Evolutionary conservation across 2,888 invertebrate genomes (phyloP).

Genomic region (Drosophila peninsularis): DNA sequence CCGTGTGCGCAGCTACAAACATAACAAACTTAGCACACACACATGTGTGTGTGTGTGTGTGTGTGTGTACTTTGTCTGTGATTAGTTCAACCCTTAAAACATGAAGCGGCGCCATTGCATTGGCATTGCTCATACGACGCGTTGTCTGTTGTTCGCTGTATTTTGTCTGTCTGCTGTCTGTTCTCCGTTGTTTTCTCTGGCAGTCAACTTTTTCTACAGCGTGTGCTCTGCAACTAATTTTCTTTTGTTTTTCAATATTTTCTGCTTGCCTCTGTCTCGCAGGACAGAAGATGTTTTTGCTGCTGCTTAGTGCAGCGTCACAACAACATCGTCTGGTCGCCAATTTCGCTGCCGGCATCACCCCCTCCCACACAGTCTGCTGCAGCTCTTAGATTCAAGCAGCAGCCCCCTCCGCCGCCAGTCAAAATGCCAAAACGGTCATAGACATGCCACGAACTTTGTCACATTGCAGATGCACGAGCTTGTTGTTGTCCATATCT

Average conservation of each 20-base stretch:
- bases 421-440: slow-evolving; percentile 57
- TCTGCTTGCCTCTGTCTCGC: slow-evolving; percentile 33
- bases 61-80: slow-evolving; percentile 58
- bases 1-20: slow-evolving; percentile 50
- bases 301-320: slow-evolving; percentile 51
- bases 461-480: slow-evolving; percentile 59
- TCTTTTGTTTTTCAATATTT: slow-evolving; percentile 80
- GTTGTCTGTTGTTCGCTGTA: slow-evolving; percentile 43
- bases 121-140: slow-evolving; percentile 76
- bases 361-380: background rate
- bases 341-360: slow-evolving; percentile 1
- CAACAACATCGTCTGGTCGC: slow-evolving; percentile 36
- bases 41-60: slow-evolving; percentile 7
- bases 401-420: background rate
- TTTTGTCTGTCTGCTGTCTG: slow-evolving; percentile 28
- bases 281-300: slow-evolving; percentile 44
- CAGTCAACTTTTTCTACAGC: slow-evolving; percentile 59
- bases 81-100: slow-evolving; percentile 80
- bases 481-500: slow-evolving; percentile 11
- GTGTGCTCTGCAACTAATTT: slow-evolving; percentile 66
- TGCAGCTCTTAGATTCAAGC: slow-evolving; percentile 6
- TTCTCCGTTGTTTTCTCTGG: slow-evolving; percentile 59
- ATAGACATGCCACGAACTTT: slow-evolving; percentile 68
- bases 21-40: slow-evolving; percentile 30
- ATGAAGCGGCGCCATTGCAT: slow-evolving; percentile 54